Percentiles rank a stretch among this genome's conserved stretches.
These are phyloP conservation scores for Drepanosiphum platanoidis DNA, from an alignment of 2,888 invertebrate genomes.

Conservation along the genomic window DNA sequence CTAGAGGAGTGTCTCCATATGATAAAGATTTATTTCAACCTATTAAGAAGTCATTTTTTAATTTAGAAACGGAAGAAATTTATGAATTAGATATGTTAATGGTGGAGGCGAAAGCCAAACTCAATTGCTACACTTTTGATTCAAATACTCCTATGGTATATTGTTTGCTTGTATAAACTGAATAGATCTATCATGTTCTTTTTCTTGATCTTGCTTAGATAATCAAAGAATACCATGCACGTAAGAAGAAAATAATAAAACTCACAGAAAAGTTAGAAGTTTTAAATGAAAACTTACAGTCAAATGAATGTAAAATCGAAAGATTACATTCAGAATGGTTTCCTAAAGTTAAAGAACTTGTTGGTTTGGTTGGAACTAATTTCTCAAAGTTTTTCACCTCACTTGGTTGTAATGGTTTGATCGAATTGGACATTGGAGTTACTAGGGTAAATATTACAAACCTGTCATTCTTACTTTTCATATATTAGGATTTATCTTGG, in stretches of 20 bases:
- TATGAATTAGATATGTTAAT: conserved; percentile 39
- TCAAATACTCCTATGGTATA: conserved; percentile 43
- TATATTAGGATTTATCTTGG: conserved; percentile 5
- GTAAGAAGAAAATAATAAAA: conserved; percentile 70
- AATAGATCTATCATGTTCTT: background rate
- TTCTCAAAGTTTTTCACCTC: conserved; percentile 82
- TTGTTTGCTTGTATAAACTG: background rate
- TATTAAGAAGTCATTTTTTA: background rate
- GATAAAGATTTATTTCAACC: conserved; percentile 27
- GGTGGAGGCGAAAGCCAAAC: conserved; percentile 45
- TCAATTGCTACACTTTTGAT: conserved; percentile 29
- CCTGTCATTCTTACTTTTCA: background rate
- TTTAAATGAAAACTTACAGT: conserved; percentile 68
- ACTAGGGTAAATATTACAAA: conserved; percentile 69
- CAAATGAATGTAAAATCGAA: conserved; percentile 69
- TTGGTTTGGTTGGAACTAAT: conserved; percentile 76
- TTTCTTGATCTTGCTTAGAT: conserved; percentile 68
- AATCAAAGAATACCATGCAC: conserved; percentile 74
- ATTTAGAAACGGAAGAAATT: background rate
- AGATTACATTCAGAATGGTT: conserved; percentile 76
- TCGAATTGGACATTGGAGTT: conserved; percentile 72
- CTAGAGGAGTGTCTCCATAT: conserved; percentile 25
- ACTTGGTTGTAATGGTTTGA: conserved; percentile 87
- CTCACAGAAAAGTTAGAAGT: conserved; percentile 70
- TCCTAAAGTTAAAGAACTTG: conserved; percentile 73